A percentile compares a stretch with the other conserved stretches of the same genome.
phyloP scores from a whole-genome alignment of 2,113 vertebrate genomes.

The Craseonycteris thonglongyai region DNA sequence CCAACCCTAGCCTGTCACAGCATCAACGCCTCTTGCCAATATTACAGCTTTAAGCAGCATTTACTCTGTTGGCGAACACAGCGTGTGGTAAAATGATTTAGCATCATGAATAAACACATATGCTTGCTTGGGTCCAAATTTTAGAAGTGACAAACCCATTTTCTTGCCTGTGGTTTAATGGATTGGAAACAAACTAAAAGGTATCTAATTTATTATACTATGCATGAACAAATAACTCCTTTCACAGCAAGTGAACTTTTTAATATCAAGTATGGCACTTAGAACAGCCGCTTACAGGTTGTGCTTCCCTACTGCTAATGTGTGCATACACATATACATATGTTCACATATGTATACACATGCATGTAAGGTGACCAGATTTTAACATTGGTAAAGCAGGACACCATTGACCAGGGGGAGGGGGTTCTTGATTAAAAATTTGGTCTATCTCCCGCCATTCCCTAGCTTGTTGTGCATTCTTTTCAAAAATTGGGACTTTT shows the following conservation, averaged over 20 bases:
- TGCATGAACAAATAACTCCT: slow-evolving; percentile 55
- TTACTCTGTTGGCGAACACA: slow-evolving; percentile 79
- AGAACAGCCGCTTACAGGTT: slow-evolving; percentile 58
- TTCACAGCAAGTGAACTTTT: slow-evolving; percentile 60
- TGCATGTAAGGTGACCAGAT: no score
- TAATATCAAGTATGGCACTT: slow-evolving; percentile 37
- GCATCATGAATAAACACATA: slow-evolving; percentile 77
- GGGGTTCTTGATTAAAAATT: no score
- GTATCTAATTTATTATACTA: slow-evolving; percentile 56
- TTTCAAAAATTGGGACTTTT: no score
- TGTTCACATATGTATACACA: background rate
- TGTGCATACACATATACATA: background rate
- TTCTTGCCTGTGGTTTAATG: slow-evolving; percentile 76
- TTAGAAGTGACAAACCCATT: slow-evolving; percentile 77
- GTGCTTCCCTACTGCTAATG: background rate
- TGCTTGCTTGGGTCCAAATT: slow-evolving; percentile 77
- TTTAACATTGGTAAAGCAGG: no score
- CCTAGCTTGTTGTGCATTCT: no score
- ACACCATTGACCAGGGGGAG: no score
- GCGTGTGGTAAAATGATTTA: slow-evolving; percentile 79
- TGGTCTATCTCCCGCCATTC: no score
- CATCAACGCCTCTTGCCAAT: slow-evolving; percentile 71
- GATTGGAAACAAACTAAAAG: slow-evolving; percentile 76
- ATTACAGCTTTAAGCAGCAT: slow-evolving; percentile 76
- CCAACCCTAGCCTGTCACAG: slow-evolving; percentile 55